A percentile compares a stretch with the other conserved stretches of the same genome.
Conservation (phyloP, 2,113 vertebrate genomes). For the Penelope pileata region DNA sequence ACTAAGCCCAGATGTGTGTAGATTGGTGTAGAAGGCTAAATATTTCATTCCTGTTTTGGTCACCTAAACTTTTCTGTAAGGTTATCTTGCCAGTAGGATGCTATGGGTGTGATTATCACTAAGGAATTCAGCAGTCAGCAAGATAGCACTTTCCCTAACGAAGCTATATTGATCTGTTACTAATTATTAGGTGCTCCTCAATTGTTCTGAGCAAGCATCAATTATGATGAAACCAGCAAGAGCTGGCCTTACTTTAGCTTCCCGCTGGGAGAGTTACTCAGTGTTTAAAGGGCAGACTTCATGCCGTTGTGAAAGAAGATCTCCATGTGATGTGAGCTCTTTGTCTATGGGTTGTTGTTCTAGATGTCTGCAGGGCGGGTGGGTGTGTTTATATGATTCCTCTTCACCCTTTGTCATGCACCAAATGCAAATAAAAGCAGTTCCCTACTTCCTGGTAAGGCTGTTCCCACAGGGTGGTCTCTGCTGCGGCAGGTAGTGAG, state of each 20-base stretch:
- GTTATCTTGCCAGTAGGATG: neutral
- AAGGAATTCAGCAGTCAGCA: neutral
- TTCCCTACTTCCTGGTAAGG: neutral
- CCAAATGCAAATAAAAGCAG: conserved; percentile 44
- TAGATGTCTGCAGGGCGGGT: neutral
- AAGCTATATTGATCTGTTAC: neutral
- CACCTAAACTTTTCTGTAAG: neutral
- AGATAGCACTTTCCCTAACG: neutral
- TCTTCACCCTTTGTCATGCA: conserved; percentile 6
- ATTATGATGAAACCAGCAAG: neutral
- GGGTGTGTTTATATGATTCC: neutral
- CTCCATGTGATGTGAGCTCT: neutral
- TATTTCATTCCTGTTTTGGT: neutral
- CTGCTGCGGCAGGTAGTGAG: conserved; percentile 1
- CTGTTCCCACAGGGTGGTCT: conserved; percentile 37
- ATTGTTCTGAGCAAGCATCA: neutral
- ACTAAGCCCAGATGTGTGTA: neutral
- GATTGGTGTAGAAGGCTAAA: neutral
- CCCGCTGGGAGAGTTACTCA: neutral
- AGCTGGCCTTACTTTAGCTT: neutral
- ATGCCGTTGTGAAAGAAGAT: neutral
- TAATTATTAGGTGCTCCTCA: neutral
- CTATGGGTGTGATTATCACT: neutral
- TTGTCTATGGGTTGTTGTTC: neutral
- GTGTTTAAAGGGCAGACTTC: neutral